Percentiles rank a stretch among this genome's conserved stretches.
Evolutionary conservation across 2,888 invertebrate species (phyloP).

Genomic region (Rutpela maculata): DNA sequence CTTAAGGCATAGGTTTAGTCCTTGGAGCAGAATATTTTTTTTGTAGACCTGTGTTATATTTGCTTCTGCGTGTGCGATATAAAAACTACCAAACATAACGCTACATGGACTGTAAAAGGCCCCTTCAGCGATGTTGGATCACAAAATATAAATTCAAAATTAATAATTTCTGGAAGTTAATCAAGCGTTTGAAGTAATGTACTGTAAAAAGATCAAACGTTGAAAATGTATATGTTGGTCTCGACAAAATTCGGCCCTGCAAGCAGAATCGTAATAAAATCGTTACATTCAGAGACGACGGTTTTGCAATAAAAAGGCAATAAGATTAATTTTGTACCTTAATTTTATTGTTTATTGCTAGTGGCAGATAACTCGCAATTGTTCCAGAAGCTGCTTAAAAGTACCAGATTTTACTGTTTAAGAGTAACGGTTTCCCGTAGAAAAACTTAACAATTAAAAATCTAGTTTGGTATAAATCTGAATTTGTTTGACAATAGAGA

Average conservation of each 20-base stretch:
- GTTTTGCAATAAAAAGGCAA: neutral
- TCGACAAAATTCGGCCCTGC: neutral
- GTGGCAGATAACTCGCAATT: neutral
- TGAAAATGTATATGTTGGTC: neutral
- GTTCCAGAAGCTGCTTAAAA: neutral
- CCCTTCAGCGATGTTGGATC: no score
- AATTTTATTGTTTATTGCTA: neutral
- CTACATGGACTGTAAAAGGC: no score
- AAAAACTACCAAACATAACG: no score
- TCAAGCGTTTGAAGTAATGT: neutral
- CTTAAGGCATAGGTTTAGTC: no score
- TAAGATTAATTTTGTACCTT: neutral
- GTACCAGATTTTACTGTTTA: neutral
- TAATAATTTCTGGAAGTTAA: neutral
- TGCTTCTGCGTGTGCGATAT: no score
- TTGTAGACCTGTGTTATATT: no score
- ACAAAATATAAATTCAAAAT: neutral
- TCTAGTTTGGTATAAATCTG: neutral
- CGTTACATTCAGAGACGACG: neutral
- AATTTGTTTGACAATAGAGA: no score
- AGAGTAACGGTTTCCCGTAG: neutral
- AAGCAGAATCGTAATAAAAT: neutral
- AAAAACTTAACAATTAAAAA: neutral
- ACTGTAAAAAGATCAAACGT: neutral
- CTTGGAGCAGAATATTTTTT: no score